Evolutionary conservation across 2,888 invertebrate species (phyloP), one percentile per base, ranked within the genome.

Genomic region (Ormia ochracea): DNA sequence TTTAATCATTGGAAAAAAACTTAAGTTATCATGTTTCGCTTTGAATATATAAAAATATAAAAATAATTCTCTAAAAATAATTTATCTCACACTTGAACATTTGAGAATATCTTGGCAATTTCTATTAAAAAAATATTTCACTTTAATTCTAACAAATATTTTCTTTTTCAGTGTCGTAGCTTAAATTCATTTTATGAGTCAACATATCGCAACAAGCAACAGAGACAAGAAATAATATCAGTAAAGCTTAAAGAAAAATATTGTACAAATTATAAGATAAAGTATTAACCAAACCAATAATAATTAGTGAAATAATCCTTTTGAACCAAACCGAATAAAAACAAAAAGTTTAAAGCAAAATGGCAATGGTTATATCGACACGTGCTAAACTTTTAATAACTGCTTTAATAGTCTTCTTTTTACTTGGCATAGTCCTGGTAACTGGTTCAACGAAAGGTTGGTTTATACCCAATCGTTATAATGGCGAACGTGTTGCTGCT

Each of bases 331-430:
- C 12, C 12, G 12, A 72, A 66, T 14, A 72, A 19, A 56, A 70
- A 41, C 36, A 7, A 26, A 50, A 31, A 26, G 38, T 52, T 6
- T 14, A 52, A 26, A 43, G 38, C 82, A 86, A 84, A 85, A 93
- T 93, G 93, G 93, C 93, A 83, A 92, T 93, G 92, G 93, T 93
- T 86, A 91, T 93, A 84, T 93, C 93, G 81, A 91, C 91, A 87
- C 92, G 92, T 84, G 91, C 91, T 61, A 91, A 92, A 90, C 91
- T 91, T 89, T 91, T 93, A 84, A 91, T 93, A 83, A 91, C 91
- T 84, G 91, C 92, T 83, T 90, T 93, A 85, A 90, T 93, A 83
- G 90, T 91, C 68, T 90, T 92, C 83, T 90, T 92, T 85, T 89
- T 92, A 83, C 88, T 92, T 84, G 92, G 92, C 65, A 90, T 91